phyloP scores from a whole-genome alignment of 2,888 invertebrate genomes.

The Yponomeuta cagnagella region DNA sequence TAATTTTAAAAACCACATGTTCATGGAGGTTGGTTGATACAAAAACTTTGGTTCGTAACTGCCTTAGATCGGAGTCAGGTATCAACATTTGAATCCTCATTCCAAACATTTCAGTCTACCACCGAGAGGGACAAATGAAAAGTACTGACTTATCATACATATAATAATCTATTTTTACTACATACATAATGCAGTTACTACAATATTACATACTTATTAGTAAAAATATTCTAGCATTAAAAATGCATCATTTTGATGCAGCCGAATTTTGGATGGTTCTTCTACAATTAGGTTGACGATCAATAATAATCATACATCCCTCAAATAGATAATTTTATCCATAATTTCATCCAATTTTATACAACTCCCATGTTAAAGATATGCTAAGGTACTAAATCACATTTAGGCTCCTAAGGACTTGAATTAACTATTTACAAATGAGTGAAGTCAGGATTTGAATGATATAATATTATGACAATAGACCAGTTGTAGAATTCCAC shows the following conservation, averaged over 20 bases:
- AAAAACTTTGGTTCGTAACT: no score
- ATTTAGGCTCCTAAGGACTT: conserved; percentile 36
- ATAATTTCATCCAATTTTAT: conserved; percentile 41
- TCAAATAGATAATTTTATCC: background rate
- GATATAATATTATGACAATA: background rate
- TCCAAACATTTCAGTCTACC: background rate
- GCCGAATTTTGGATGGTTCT: conserved; percentile 38
- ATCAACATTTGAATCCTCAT: background rate
- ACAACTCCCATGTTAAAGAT: conserved; percentile 37
- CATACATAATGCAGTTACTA: conserved; percentile 18
- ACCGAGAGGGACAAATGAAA: background rate
- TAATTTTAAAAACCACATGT: no score
- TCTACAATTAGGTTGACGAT: conserved; percentile 31
- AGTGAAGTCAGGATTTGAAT: background rate
- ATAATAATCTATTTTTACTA: conserved; percentile 20
- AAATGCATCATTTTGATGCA: conserved; percentile 50
- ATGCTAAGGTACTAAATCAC: conserved; percentile 52
- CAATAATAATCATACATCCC: conserved; percentile 16
- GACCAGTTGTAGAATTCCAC: conserved; percentile 10
- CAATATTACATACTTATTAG: conserved; percentile 1
- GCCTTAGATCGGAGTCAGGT: no score
- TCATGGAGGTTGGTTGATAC: no score
- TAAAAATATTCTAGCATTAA: conserved; percentile 38
- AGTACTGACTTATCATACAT: background rate
- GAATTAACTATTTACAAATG: conserved; percentile 14